Evolutionary conservation across 2,113 vertebrate species (phyloP), one percentile per base, ranked within the genome.

Genomic region (Ibidorhyncha struthersii): DNA sequence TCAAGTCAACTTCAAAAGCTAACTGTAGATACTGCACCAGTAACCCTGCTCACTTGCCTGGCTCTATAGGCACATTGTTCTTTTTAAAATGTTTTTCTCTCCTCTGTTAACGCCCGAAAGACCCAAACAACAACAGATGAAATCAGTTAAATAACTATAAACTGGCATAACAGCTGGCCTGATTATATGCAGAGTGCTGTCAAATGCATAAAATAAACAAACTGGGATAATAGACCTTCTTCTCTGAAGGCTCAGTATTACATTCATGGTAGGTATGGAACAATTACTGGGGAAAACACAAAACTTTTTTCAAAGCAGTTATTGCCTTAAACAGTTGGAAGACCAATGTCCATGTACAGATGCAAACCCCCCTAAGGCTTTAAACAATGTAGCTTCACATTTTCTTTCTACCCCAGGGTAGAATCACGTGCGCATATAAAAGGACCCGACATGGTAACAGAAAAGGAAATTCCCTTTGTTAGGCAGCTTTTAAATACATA

Each of bases 401-500:
- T 89, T 90, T 86, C 55, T 41, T 91, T 84, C 52, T 56, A 23
- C 5, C 19, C 25, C 21, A 41, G 14, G 45, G 38, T 8, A 66
- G 29, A 41, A 61, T 87, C 32, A 27, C 2, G 0, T 16, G 14
- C 49, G 43, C 82, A 40, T 30, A 69, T 11, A 66, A 70, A 59
- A 47, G 16, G 45, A 58, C 23, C 22, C 3, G 0, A 29, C 10
- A 14, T 1, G 4, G 8, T 88, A 71, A 65, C 4, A n/a, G 29
- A 50, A 88, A 78, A 82, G 7, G 5, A 63, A 82, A 62, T 21
- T 21, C 9, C 38, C 52, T 43, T 70, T 38, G 16, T 73, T 21
- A 67, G 34, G 34, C 74, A 82, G 67, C 69, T 83, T 93, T 55
- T 71, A 27, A 53, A 56, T 10, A 47, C 40, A 13, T 98, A 99